Conservation (phyloP, 2,888 invertebrate species). For the Drosophila acutilabella region DNA sequence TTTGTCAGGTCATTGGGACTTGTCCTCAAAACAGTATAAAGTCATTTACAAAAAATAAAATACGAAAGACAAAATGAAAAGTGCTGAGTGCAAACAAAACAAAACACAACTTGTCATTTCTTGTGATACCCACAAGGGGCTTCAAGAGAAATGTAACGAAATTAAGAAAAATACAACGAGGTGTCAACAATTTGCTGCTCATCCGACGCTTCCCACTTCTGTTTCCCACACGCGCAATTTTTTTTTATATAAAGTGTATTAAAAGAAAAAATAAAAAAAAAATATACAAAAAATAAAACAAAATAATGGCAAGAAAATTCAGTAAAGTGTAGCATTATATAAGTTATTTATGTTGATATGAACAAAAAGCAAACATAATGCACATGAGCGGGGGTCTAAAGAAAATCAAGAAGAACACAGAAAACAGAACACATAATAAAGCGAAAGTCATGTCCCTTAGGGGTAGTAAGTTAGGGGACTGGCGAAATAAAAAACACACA, state of each 20-base stretch:
- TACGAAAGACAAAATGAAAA: conserved; percentile 6
- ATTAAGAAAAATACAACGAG: conserved; percentile 49
- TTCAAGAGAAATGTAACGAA: conserved; percentile 51
- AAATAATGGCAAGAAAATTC: conserved; percentile 44
- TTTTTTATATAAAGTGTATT: conserved; percentile 55
- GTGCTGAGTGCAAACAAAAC: conserved; percentile 8
- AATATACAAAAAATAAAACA: conserved; percentile 21
- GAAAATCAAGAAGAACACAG: conserved; percentile 18
- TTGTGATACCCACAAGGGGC: conserved; percentile 47
- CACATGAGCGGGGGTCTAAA: conserved; percentile 49
- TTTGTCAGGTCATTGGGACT: conserved; percentile 47
- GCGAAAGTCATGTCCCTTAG: conserved; percentile 75
- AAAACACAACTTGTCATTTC: conserved; percentile 47
- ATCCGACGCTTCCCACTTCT: conserved; percentile 30
- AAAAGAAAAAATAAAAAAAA: conserved; percentile 35
- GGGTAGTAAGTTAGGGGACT: conserved; percentile 51
- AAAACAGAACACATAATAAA: conserved; percentile 73
- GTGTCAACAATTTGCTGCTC: conserved; percentile 62
- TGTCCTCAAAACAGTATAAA: conserved; percentile 52
- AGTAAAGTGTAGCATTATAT: conserved; percentile 70
- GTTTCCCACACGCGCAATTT: not conserved
- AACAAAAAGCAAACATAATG: conserved; percentile 73
- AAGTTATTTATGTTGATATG: conserved; percentile 74
- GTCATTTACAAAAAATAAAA: conserved; percentile 52
- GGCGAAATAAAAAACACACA: conserved; percentile 12